Percentiles rank a stretch among this genome's conserved stretches.
These are phyloP conservation scores for Craseonycteris thonglongyai DNA, from an alignment of 2,113 vertebrate genomes.

Conservation along the genomic window DNA sequence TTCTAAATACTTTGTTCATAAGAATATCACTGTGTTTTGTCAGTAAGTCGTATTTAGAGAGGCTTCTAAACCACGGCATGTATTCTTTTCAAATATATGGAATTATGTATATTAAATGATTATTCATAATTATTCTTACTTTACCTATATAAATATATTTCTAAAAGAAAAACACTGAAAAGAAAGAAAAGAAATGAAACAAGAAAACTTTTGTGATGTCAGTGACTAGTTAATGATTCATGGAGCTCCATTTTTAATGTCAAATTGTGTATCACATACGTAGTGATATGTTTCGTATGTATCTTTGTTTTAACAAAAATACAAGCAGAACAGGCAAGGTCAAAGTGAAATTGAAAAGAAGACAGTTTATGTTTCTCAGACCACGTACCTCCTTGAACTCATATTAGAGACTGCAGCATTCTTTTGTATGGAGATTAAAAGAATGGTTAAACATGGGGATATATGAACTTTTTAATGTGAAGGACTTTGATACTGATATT, in stretches of 20 bases:
- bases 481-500: not conserved
- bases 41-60: not conserved
- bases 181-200: not conserved
- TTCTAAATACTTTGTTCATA: not conserved
- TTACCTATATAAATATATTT: not conserved
- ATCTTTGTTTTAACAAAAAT: not conserved
- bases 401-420: not conserved
- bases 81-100: not conserved
- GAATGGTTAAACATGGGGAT: not conserved
- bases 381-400: not conserved
- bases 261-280: not conserved
- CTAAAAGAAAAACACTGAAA: not conserved
- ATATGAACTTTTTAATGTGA: not conserved
- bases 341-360: not conserved
- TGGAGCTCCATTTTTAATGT: not conserved
- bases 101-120: not conserved
- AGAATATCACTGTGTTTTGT: not conserved
- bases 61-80: not conserved
- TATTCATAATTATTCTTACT: not conserved
- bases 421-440: not conserved
- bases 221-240: not conserved
- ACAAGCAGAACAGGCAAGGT: not conserved
- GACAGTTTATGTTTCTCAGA: not conserved
- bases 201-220: not conserved
- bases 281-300: not conserved